Conservation (phyloP, 2,113 vertebrate genomes). For the Colistium nudipinnis region DNA sequence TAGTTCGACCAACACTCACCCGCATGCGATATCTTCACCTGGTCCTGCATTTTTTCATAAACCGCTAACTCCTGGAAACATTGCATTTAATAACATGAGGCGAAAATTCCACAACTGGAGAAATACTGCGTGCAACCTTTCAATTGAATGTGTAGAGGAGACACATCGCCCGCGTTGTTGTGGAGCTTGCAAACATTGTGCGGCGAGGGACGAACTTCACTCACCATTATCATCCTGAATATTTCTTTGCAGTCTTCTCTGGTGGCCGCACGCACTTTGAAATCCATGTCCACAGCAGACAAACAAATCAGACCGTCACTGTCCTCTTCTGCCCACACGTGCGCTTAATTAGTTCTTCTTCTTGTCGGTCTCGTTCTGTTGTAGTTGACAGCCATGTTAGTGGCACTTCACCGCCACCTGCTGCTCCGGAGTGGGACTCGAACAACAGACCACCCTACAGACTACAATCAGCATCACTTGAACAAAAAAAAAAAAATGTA, state of each 20-base stretch:
- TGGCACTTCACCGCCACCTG: background rate
- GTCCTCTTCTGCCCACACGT: no score
- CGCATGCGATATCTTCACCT: slow-evolving; percentile 78
- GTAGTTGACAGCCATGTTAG: no score
- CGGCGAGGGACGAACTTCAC: background rate
- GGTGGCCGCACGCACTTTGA: slow-evolving; percentile 65
- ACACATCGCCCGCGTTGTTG: no score
- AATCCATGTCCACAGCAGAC: slow-evolving; percentile 63
- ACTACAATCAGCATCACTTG: background rate
- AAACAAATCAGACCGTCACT: background rate
- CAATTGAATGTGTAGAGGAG: no score
- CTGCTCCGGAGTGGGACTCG: background rate
- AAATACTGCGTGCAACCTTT: no score
- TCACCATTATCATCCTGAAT: slow-evolving; percentile 80
- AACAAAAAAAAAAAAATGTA: background rate
- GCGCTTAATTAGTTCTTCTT: no score
- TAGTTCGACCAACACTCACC: slow-evolving; percentile 54
- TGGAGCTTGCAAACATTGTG: no score
- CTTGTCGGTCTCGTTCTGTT: no score
- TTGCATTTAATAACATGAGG: no score
- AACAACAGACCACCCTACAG: no score
- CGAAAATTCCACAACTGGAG: no score
- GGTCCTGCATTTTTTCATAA: slow-evolving; percentile 79
- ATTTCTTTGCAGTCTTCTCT: slow-evolving; percentile 79
- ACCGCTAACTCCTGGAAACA: slow-evolving; percentile 76